These are phyloP conservation scores for Trematomus loennbergii DNA, from an alignment of 2,113 vertebrate genomes.

Conservation along the genomic window DNA sequence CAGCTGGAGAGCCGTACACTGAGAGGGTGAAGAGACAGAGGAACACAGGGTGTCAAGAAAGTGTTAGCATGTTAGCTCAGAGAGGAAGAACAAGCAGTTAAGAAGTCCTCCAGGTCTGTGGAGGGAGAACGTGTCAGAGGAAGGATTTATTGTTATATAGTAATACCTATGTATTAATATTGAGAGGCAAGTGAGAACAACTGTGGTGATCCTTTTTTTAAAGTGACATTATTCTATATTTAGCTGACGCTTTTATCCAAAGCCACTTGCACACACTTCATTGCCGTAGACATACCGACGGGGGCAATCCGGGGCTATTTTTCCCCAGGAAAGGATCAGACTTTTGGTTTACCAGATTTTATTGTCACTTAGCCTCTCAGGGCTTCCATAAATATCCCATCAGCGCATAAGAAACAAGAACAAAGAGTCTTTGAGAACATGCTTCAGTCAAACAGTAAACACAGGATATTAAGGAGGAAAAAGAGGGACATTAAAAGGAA, in stretches of 20 bases:
- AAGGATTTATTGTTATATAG: background rate
- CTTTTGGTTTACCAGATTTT: no score
- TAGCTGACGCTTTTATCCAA: no score
- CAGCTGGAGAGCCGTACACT: conserved; percentile 89
- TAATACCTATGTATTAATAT: conserved; percentile 21
- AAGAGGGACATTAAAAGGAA: background rate
- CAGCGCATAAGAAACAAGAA: background rate
- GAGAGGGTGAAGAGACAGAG: conserved; percentile 58
- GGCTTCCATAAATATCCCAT: background rate
- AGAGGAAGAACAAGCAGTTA: conserved; percentile 10
- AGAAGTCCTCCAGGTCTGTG: conserved; percentile 57
- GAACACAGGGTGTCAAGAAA: conserved; percentile 29
- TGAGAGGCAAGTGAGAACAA: no score
- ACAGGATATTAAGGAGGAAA: background rate
- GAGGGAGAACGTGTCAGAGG: conserved; percentile 36
- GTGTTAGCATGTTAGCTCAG: conserved; percentile 69
- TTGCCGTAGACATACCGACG: no score
- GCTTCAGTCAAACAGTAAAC: background rate
- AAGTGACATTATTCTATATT: no score
- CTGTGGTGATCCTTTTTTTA: no score
- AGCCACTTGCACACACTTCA: no score
- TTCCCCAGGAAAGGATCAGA: no score
- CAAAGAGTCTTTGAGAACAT: background rate
- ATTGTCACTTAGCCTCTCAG: no score
- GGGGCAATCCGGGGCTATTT: no score